A percentile compares a stretch with the other conserved stretches of the same genome.
Conservation (phyloP, 2,888 invertebrate species). For the Lasius fuliginosus region DNA sequence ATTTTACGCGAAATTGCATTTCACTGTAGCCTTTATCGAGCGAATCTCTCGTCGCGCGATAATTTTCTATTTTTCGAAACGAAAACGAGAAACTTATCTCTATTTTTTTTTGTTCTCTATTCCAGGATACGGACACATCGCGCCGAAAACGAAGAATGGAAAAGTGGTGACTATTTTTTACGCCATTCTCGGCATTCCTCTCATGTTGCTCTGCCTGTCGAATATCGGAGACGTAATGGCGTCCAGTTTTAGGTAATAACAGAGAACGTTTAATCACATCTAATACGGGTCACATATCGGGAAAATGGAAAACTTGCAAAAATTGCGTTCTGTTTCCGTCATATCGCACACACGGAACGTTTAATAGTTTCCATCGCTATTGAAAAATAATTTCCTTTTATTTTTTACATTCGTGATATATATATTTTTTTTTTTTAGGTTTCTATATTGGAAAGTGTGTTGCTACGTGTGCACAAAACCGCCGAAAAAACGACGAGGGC, state of each 20-base stretch:
- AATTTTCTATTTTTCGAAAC: neutral
- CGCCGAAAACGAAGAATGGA: constrained; percentile 97
- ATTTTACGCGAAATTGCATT: neutral
- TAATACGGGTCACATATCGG: neutral
- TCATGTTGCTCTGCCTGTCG: constrained; percentile 97
- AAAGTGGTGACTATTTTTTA: constrained; percentile 98
- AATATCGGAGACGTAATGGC: constrained; percentile 98
- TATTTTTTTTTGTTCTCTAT: constrained; percentile 54
- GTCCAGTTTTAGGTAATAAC: constrained; percentile 92
- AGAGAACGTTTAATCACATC: neutral
- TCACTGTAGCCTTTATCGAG: neutral
- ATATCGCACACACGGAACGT: neutral
- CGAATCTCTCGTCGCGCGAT: neutral
- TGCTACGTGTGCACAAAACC: constrained; percentile 96
- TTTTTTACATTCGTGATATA: neutral
- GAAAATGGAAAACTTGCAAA: constrained; percentile 10
- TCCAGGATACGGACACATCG: constrained; percentile 97
- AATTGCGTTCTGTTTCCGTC: neutral
- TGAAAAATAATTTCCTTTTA: neutral
- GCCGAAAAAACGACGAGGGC: constrained; percentile 88
- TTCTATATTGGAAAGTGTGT: constrained; percentile 97
- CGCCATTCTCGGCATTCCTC: constrained; percentile 97
- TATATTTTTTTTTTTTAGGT: constrained; percentile 87
- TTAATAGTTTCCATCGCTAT: neutral
- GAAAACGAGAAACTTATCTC: neutral